Conservation (phyloP, 1,140 invertebrate genomes). For the Ceratina calcarata region DNA sequence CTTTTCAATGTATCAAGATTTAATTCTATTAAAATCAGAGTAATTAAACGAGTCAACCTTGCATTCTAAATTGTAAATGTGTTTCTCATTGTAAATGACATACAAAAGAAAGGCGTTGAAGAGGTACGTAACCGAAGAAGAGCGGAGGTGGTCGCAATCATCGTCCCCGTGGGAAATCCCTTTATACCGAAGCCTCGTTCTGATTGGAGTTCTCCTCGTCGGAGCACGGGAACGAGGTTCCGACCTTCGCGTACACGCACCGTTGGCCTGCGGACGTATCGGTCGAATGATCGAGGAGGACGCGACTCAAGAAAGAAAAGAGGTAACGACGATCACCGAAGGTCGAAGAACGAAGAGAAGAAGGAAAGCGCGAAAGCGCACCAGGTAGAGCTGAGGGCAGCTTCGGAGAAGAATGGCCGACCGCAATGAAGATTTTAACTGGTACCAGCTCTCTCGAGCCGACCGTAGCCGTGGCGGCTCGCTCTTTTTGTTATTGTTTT, state of each 20-base stretch:
- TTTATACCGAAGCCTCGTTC: constrained; percentile 36
- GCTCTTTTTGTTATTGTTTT: constrained; percentile 59
- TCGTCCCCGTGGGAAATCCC: constrained; percentile 74
- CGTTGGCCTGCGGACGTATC: constrained; percentile 74
- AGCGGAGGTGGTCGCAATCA: constrained; percentile 58
- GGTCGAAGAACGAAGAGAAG: constrained; percentile 21
- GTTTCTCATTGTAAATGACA: no score
- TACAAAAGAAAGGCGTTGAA: no score
- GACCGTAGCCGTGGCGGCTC: constrained; percentile 25
- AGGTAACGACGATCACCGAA: constrained; percentile 4
- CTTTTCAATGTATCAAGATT: no score
- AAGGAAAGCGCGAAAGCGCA: constrained; percentile 44
- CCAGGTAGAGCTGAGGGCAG: constrained; percentile 50
- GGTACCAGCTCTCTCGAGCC: constrained; percentile 61
- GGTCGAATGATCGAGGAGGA: constrained; percentile 53
- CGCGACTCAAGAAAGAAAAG: constrained; percentile 38
- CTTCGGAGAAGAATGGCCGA: constrained; percentile 73
- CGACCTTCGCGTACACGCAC: constrained; percentile 62
- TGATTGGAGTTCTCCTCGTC: constrained; percentile 42
- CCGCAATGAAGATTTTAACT: constrained; percentile 79
- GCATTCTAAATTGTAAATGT: no score
- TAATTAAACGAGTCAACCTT: no score
- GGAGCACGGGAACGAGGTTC: constrained; percentile 51
- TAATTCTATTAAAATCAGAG: no score
- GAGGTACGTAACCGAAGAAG: not conserved